phyloP scores from a whole-genome alignment of 2,113 vertebrate species.

The Muntiacus reevesi region DNA sequence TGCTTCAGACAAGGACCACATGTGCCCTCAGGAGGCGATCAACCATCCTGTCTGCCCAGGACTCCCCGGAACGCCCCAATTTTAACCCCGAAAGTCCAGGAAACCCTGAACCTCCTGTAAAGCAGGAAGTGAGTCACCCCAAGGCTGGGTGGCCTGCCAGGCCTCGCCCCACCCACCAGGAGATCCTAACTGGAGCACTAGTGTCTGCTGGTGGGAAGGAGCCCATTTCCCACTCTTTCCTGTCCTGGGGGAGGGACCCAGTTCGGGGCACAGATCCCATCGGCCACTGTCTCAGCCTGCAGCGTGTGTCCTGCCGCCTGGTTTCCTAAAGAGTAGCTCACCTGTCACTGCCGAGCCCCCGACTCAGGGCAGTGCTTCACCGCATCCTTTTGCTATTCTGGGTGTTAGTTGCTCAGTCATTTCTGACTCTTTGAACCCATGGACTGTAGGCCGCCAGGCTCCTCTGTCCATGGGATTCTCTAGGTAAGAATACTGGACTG shows the following conservation, averaged over 20 bases:
- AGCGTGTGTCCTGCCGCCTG: accelerated
- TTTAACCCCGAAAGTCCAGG: background rate
- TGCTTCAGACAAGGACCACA: accelerated
- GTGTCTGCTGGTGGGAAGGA: accelerated
- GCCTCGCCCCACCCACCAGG: background rate
- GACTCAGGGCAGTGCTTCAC: accelerated
- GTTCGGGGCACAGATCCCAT: background rate
- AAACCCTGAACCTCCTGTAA: background rate
- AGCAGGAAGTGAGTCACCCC: background rate
- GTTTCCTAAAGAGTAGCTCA: accelerated
- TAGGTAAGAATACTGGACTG: background rate
- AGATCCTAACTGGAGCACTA: too few species aligned
- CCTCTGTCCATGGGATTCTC: background rate
- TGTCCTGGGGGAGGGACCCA: background rate
- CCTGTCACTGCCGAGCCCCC: accelerated
- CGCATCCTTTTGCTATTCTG: accelerated
- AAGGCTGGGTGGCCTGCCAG: accelerated
- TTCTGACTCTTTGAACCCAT: background rate
- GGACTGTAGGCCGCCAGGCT: background rate
- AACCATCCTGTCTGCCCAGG: background rate
- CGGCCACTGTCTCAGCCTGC: accelerated
- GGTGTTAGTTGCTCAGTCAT: background rate
- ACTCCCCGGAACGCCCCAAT: accelerated
- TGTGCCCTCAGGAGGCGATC: accelerated
- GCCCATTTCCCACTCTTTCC: background rate